Evolutionary conservation across 1,140 invertebrate species (phyloP), one percentile per base, ranked within the genome.

Genomic region (Anastrepha obliqua): DNA sequence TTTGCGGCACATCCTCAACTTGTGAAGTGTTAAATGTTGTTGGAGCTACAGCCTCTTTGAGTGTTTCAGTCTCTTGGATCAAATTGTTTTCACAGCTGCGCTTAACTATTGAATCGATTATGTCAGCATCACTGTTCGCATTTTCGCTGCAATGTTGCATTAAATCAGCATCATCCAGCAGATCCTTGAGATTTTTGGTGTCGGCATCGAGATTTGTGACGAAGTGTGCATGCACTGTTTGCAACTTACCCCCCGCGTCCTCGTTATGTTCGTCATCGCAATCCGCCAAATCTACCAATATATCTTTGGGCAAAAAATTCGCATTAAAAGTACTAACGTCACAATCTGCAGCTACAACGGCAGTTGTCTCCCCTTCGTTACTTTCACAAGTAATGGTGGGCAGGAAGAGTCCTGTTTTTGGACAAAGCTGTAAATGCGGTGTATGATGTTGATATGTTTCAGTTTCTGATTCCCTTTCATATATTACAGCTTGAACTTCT

Each of bases 101-200:
- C 89, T 95, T 94, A 11, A 95, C 94, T 59, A 95, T 90, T 1
- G 95, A 95, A 89, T 95, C 95, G 2, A 95, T 91, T 70, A 95
- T 89, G 47, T 94, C 94, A 29, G 92, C 90, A 7, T 92, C 93
- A 78, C 89, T 92, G 88, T 93, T 94, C 6, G 91, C 93, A 81
- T 95, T 94, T 88, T 94, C 94, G 51, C 94, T 94, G 62, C 94
- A 94, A 65, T 94, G 93, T n/a, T 94, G 91, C 74, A 95, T 93
- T 20, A 94, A 87, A 85, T 94, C 93, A 9, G 91, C 93, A n/a
- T 92, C 91, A 86, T 93, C 92, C 1, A 93, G 89, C 20, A 93
- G 89, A 90, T 93, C 92, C 86, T 93, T 93, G 4, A 93, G 89
- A 89, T 93, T 92, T 88, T 92, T 92, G 9, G 91, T 91, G 65